Evolutionary conservation across 2,888 invertebrate genomes (phyloP), one percentile per base, ranked within the genome.

Genomic region (Melitaea athalia): DNA sequence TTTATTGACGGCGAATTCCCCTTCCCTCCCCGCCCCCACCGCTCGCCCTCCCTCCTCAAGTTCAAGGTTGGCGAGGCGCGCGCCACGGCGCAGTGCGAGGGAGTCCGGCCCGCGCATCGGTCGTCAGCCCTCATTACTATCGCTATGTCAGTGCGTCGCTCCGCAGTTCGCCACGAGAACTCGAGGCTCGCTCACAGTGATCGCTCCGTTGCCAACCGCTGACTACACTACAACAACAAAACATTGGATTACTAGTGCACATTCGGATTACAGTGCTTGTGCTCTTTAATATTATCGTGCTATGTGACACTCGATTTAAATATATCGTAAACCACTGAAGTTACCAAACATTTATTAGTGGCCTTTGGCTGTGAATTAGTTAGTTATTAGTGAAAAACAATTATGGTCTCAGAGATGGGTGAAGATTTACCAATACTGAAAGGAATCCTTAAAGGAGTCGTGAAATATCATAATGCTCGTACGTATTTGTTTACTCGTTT

Each of bases 391-490:
- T 90, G 87, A 84, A 77, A 85, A 85, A 68, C 64, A 66, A 87
- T 85, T 87, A 83, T 92, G 91, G 90, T 92, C 83, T 89, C 91
- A 86, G 91, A 92, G 93, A 97, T 97, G 97, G 96, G 95, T 87
- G 97, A 97, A 94, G 97, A 97, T 94, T 94, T 97, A 91, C 97
- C 97, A 81, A 97, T 97, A 85, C 95, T 97, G 76, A 97, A 97
- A 92, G 97, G 97, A 85, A 97, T 97, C 91, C 95, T 97, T 81
- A 97, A 97, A 88, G 97, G 97, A 86, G 97, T 96, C 85, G 96
- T 97, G 88, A 96, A 97, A 92, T 97, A 97, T 92, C 97, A 97
- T 92, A 97, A 97, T 95, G 97, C 97, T 94, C 97, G 97, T 97
- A 97, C 93, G 97, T 97, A 93, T 74, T 67, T 63, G 63, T 74